A percentile compares a stretch with the other conserved stretches of the same genome.
Evolutionary conservation across 1,140 invertebrate species (phyloP).

Genomic region (Bombus waltoni): DNA sequence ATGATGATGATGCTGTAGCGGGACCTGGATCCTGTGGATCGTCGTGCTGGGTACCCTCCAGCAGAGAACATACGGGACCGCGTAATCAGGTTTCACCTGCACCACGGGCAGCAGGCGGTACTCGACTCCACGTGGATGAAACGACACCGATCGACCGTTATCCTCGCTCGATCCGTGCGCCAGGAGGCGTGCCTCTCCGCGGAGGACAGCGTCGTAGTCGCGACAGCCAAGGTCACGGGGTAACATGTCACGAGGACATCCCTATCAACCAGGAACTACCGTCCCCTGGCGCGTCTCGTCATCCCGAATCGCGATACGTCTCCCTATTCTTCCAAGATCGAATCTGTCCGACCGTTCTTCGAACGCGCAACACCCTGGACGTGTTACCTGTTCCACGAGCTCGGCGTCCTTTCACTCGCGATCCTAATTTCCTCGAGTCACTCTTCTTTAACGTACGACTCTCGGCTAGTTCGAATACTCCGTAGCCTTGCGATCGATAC

Average conservation of each 20-base stretch:
- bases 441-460: too few species aligned
- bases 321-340: not conserved
- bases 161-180: conserved; percentile 61
- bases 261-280: conserved; percentile 59
- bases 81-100: conserved; percentile 66
- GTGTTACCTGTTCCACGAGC: not conserved
- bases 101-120: conserved; percentile 71
- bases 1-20: conserved; percentile 55
- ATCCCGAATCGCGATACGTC: conserved; percentile 10
- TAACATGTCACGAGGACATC: conserved; percentile 81
- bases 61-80: conserved; percentile 77
- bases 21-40: conserved; percentile 63
- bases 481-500: too few species aligned
- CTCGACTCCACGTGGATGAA: conserved; percentile 57
- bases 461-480: too few species aligned
- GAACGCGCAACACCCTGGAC: not conserved
- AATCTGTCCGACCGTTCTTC: not conserved
- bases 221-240: conserved; percentile 74
- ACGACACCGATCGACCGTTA: conserved; percentile 53
- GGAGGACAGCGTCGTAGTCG: conserved; percentile 71
- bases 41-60: conserved; percentile 70
- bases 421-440: not conserved
- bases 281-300: conserved; percentile 38
- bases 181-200: conserved; percentile 64
- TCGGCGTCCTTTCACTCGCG: not conserved